Evolutionary conservation across 2,113 vertebrate species (phyloP).

Genomic region (Syrrhaptes paradoxus): DNA sequence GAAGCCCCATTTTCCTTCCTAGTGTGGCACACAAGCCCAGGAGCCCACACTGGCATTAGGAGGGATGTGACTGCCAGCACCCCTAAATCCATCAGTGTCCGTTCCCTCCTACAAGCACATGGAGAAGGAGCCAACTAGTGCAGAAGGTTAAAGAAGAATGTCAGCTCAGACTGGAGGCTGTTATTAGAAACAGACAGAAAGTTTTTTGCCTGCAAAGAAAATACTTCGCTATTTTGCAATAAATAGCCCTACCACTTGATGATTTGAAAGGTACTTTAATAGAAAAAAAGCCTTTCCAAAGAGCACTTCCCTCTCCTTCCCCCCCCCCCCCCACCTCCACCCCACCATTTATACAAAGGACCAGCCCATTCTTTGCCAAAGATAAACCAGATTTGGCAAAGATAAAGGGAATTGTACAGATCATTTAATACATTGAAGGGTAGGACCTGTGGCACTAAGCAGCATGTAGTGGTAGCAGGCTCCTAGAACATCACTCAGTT

Average conservation of each 20-base stretch:
- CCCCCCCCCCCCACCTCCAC: no score
- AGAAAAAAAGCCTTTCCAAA: background rate
- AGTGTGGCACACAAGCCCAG: fast-evolving
- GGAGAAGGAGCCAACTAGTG: background rate
- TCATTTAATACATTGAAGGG: background rate
- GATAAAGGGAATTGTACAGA: background rate
- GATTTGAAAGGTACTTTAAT: background rate
- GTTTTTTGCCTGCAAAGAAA: background rate
- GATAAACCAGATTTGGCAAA: background rate
- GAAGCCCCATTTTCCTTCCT: background rate
- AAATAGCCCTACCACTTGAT: background rate
- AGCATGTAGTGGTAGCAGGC: background rate
- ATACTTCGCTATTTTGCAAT: background rate
- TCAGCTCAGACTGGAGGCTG: background rate
- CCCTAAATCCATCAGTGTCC: background rate
- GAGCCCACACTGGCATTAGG: no score
- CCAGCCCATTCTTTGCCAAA: background rate
- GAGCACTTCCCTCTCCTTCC: background rate
- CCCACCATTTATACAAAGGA: background rate
- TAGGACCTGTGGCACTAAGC: background rate
- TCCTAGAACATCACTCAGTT: background rate
- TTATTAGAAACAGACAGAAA: background rate
- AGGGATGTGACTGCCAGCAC: background rate
- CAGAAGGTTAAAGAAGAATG: background rate
- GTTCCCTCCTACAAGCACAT: background rate